Evolutionary conservation across 2,888 invertebrate genomes (phyloP).

Genomic region (Aphodius granarius): DNA sequence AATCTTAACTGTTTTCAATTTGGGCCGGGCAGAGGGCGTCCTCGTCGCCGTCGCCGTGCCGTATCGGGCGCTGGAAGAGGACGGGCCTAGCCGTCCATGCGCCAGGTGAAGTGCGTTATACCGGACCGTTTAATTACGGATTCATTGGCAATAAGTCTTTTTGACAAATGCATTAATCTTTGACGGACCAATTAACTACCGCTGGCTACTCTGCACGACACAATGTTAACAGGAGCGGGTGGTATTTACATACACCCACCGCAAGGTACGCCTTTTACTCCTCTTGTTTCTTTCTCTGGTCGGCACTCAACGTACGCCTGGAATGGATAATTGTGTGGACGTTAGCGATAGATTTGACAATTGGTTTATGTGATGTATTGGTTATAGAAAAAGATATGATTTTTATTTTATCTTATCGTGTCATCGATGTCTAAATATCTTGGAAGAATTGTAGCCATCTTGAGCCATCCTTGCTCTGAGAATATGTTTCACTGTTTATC

Average conservation of each 20-base stretch:
- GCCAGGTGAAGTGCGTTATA: conserved; percentile 26
- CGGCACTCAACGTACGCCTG: background rate
- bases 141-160: conserved; percentile 45
- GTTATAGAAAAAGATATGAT: too few relatives aligned
- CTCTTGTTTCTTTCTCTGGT: background rate
- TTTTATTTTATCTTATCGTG: too few relatives aligned
- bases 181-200: conserved; percentile 39
- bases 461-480: too few relatives aligned
- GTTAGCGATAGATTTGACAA: background rate
- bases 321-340: background rate
- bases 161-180: conserved; percentile 46
- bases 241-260: conserved; percentile 35
- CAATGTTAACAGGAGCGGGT: conserved; percentile 35
- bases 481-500: too few relatives aligned
- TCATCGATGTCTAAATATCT: too few relatives aligned
- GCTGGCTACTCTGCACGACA: conserved; percentile 29
- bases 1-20: conserved; percentile 28
- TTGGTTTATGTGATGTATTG: background rate
- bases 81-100: conserved; percentile 12
- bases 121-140: conserved; percentile 39
- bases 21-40: conserved; percentile 18
- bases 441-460: too few relatives aligned
- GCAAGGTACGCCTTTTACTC: background rate
- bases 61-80: conserved; percentile 19
- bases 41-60: conserved; percentile 4